These are phyloP conservation scores for Cyprinodon brontotheroides DNA, from an alignment of 2,113 vertebrate species.

Conservation along the genomic window DNA sequence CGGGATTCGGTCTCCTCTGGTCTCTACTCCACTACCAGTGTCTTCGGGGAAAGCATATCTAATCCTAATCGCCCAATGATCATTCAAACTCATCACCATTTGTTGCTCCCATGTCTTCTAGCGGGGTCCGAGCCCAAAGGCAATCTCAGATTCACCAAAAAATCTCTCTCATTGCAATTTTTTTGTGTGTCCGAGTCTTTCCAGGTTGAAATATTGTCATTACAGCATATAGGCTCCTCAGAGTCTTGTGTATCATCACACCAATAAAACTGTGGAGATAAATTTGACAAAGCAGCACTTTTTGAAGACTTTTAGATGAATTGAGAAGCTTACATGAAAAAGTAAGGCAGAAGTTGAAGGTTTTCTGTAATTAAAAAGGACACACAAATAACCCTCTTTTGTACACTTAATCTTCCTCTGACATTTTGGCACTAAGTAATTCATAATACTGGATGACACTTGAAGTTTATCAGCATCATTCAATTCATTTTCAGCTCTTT, in stretches of 20 bases:
- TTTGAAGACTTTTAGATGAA: conserved; percentile 3
- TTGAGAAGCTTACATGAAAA: conserved; percentile 6
- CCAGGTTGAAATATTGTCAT: background rate
- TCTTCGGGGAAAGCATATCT: too few species aligned
- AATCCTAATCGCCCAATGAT: too few species aligned
- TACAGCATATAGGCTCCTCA: background rate
- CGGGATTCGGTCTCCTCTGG: too few species aligned
- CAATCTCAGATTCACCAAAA: too few species aligned
- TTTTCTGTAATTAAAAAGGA: conserved; percentile 37
- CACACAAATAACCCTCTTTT: conserved; percentile 30
- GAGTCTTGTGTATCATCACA: background rate
- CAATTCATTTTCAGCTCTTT: conserved; percentile 36
- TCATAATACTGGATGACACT: conserved; percentile 37
- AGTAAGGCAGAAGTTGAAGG: conserved; percentile 8
- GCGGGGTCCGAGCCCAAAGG: too few species aligned
- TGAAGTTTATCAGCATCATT: conserved; percentile 49
- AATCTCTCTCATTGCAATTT: too few species aligned
- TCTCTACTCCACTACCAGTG: too few species aligned
- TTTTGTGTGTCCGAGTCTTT: background rate
- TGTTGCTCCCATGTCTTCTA: too few species aligned
- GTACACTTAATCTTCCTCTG: conserved; percentile 44
- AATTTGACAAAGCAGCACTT: conserved; percentile 14
- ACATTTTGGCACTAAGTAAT: conserved; percentile 52
- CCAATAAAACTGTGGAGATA: background rate
- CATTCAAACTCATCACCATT: too few species aligned